A percentile compares a stretch with the other conserved stretches of the same genome.
phyloP scores from a whole-genome alignment of 2,113 vertebrate species.

The Hylia prasina region DNA sequence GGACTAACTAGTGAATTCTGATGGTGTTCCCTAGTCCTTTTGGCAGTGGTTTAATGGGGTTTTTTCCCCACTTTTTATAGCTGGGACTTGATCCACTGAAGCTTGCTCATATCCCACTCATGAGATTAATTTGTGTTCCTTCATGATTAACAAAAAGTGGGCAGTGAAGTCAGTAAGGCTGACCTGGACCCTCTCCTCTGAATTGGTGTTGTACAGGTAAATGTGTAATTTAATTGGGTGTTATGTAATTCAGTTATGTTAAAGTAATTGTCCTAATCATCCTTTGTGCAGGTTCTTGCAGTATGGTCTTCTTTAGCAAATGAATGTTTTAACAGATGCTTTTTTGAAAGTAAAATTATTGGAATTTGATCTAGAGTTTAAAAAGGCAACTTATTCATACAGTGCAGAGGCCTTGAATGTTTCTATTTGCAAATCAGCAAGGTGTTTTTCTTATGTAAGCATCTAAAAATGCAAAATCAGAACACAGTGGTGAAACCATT shows the following conservation, averaged over 20 bases:
- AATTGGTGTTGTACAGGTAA: not conserved
- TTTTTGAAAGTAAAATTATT: not conserved
- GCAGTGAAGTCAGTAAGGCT: not conserved
- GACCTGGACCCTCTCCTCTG: not conserved
- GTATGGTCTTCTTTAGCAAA: not conserved
- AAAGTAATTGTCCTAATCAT: not conserved
- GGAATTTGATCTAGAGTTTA: not conserved
- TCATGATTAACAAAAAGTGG: not conserved
- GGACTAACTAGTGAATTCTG: not conserved
- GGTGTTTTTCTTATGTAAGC: not conserved
- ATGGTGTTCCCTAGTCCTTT: not conserved
- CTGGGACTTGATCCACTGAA: not conserved
- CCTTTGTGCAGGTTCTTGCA: not conserved
- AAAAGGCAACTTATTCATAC: not conserved
- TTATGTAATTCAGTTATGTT: not conserved
- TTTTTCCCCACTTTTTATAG: not conserved
- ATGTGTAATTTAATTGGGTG: not conserved
- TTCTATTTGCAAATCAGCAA: not conserved
- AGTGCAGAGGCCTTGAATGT: not conserved
- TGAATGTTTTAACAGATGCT: not conserved
- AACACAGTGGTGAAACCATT: not conserved
- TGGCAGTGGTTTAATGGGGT: not conserved
- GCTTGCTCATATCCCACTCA: not conserved
- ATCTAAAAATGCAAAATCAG: not conserved
- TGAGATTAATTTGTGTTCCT: not conserved